phyloP scores from a whole-genome alignment of 2,888 invertebrate genomes.

The Patella depressa region DNA sequence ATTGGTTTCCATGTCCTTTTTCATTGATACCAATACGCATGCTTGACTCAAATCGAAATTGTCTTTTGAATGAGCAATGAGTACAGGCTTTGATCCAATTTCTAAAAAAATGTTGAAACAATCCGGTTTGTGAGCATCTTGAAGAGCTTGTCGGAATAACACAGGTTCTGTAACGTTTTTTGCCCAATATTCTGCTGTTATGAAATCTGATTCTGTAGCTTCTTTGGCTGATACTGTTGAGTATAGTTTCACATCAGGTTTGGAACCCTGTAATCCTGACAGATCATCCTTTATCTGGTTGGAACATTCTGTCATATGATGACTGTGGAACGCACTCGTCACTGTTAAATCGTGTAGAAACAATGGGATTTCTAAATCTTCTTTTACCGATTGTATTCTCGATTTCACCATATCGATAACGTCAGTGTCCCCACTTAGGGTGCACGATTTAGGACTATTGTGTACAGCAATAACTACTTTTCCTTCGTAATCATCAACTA shows the following conservation, averaged over 20 bases:
- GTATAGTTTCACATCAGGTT: conserved; percentile 25
- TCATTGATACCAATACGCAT: neutral
- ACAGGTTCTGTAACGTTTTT: conserved; percentile 45
- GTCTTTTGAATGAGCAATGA: conserved; percentile 36
- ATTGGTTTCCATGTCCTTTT: conserved; percentile 20
- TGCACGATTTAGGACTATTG: conserved; percentile 36
- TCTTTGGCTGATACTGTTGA: conserved; percentile 48
- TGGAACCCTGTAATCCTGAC: conserved; percentile 23
- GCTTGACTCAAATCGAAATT: conserved; percentile 22
- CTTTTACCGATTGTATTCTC: conserved; percentile 23
- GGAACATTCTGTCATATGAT: conserved; percentile 34
- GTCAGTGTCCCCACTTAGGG: conserved; percentile 43
- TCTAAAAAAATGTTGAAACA: conserved; percentile 43
- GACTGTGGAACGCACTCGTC: conserved; percentile 55
- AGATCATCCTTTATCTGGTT: conserved; percentile 28
- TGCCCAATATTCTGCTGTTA: conserved; percentile 44
- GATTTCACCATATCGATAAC: conserved; percentile 35
- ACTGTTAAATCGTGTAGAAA: conserved; percentile 36
- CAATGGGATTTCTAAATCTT: conserved; percentile 24
- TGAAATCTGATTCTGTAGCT: conserved; percentile 28
- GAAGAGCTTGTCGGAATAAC: conserved; percentile 33
- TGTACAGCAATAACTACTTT: conserved; percentile 38
- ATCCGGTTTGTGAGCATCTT: conserved; percentile 11
- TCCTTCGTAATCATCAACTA: conserved; percentile 26
- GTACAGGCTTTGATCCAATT: conserved; percentile 50